These are phyloP conservation scores for Megastigmus dorsalis DNA, from an alignment of 2,888 invertebrate species.

Conservation along the genomic window DNA sequence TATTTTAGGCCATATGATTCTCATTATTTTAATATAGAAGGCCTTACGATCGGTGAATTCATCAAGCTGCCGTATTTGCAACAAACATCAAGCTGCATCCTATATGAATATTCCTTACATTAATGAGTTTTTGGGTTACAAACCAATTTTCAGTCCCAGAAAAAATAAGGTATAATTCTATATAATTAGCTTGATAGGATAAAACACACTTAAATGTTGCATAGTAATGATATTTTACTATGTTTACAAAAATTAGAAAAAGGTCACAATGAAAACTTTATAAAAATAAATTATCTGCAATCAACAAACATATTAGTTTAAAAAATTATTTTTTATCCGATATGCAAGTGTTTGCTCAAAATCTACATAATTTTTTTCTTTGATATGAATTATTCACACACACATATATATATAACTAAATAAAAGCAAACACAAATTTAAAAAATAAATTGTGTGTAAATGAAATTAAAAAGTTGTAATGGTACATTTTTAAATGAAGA, in stretches of 20 bases:
- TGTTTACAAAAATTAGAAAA: no score
- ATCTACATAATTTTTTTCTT: background rate
- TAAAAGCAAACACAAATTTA: no score
- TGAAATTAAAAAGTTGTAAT: slow-evolving; percentile 9
- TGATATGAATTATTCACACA: background rate
- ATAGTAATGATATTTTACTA: no score
- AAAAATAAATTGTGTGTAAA: background rate
- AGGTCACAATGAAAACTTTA: background rate
- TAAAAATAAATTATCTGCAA: background rate
- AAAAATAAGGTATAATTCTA: slow-evolving; percentile 36
- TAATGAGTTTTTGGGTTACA: background rate
- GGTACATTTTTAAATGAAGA: background rate
- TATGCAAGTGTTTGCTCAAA: background rate
- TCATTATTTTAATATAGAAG: slow-evolving; percentile 12
- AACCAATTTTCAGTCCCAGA: slow-evolving; percentile 30
- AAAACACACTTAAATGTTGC: no score
- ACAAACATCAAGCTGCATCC: background rate
- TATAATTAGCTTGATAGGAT: background rate
- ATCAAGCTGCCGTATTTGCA: slow-evolving; percentile 22
- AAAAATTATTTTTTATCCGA: no score
- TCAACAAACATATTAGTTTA: background rate
- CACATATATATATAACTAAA: background rate
- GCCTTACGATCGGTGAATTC: slow-evolving; percentile 13
- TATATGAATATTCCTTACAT: slow-evolving; percentile 26
- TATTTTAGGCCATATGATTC: slow-evolving; percentile 32